Evolutionary conservation across 2,113 vertebrate species (phyloP).

Genomic region (Electrona antarctica): DNA sequence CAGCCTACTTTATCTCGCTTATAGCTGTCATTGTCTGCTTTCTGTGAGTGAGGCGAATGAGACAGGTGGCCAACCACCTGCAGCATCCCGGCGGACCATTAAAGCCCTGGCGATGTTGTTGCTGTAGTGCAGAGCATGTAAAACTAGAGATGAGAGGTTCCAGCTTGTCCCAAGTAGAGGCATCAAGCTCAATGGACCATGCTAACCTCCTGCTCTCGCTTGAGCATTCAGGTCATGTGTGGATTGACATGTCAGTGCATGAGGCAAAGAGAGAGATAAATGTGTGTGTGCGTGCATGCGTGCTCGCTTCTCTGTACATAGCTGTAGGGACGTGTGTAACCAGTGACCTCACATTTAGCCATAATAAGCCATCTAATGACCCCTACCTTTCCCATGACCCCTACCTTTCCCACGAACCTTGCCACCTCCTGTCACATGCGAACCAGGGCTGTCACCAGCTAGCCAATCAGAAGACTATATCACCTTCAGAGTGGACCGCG

Average conservation of each 20-base stretch:
- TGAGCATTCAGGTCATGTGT: not conserved
- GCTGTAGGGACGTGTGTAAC: not conserved
- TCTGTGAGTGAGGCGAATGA: not conserved
- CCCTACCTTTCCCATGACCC: constrained; percentile 11
- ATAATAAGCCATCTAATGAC: constrained; percentile 6
- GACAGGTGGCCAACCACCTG: constrained; percentile 17
- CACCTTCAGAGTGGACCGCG: constrained; percentile 25
- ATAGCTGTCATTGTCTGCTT: constrained; percentile 5
- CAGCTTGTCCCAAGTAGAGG: constrained; percentile 10
- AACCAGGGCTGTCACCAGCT: constrained; percentile 17
- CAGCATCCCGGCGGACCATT: not conserved
- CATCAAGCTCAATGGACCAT: constrained; percentile 6
- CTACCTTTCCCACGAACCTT: constrained; percentile 6
- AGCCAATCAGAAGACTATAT: constrained; percentile 23
- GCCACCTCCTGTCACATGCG: constrained; percentile 34
- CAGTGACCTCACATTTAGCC: not conserved
- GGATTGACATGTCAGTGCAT: not conserved
- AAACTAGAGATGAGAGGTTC: constrained; percentile 25
- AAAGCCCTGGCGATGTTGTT: not conserved
- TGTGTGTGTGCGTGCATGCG: not conserved
- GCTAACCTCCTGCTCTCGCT: constrained; percentile 2
- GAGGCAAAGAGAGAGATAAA: not conserved
- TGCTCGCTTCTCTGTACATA: too few relatives aligned
- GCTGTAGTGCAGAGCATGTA: constrained; percentile 14
- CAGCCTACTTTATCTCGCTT: too few relatives aligned